phyloP scores from a whole-genome alignment of 1,140 invertebrate genomes.

The Stenopsyche tienmushanensis region DNA sequence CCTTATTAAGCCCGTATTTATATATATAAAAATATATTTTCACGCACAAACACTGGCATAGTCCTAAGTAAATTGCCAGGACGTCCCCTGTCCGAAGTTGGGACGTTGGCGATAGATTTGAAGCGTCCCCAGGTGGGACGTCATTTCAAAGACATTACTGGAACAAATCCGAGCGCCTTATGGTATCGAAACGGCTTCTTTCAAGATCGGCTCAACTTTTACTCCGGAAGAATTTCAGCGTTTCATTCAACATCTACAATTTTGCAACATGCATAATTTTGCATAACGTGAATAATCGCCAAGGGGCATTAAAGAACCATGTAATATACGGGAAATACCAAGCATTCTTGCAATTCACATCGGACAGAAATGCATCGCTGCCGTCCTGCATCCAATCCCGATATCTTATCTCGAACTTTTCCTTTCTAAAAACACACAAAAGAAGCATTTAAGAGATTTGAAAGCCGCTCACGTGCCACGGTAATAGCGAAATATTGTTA shows the following conservation, averaged over 20 bases:
- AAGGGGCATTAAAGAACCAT: no score
- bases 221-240: no score
- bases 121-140: slow-evolving; percentile 20
- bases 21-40: background rate
- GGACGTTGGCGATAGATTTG: slow-evolving; percentile 19
- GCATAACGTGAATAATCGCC: no score
- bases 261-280: no score
- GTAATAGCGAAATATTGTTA: slow-evolving; percentile 39
- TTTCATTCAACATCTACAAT: no score
- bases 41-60: slow-evolving; percentile 2
- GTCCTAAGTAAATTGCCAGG: background rate
- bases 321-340: no score
- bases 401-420: slow-evolving; percentile 1
- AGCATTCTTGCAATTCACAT: no score
- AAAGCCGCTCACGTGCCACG: slow-evolving; percentile 23
- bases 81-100: slow-evolving; percentile 1
- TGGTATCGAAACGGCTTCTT: slow-evolving; percentile 1
- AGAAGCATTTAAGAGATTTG: slow-evolving; percentile 5
- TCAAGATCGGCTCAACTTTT: no score
- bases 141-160: slow-evolving; percentile 19
- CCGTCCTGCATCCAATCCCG: background rate
- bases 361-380: no score
- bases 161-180: slow-evolving; percentile 24
- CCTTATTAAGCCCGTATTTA: no score
- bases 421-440: background rate